A percentile compares a stretch with the other conserved stretches of the same genome.
phyloP scores from a whole-genome alignment of 2,797 vertebrate genomes.

The Periophthalmus magnuspinnatus region DNA sequence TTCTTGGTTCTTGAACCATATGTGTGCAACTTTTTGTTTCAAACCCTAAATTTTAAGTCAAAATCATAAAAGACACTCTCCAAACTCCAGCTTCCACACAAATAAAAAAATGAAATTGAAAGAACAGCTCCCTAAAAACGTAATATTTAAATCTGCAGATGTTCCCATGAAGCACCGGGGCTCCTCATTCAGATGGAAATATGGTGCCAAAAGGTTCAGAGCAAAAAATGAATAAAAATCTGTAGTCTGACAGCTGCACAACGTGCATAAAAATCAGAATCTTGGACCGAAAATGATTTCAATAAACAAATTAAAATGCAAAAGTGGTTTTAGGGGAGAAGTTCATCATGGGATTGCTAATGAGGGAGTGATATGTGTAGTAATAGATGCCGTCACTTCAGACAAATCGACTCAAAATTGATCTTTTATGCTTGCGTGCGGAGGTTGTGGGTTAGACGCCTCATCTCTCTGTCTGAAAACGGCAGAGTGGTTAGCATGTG shows the following conservation, averaged over 20 bases:
- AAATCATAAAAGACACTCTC: neutral
- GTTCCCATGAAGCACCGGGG: constrained; percentile 6
- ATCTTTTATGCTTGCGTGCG: no score
- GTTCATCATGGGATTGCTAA: neutral
- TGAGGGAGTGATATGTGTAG: neutral
- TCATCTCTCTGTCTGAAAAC: no score
- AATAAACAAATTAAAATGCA: constrained; percentile 6
- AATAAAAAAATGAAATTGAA: neutral
- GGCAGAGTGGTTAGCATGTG: neutral
- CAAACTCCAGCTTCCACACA: neutral
- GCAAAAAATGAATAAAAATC: neutral
- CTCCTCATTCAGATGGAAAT: constrained; percentile 7
- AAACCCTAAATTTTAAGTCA: neutral
- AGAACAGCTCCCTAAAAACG: neutral
- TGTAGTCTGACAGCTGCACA: neutral
- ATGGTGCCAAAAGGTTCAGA: neutral
- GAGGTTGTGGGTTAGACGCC: no score
- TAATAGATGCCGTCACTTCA: no score
- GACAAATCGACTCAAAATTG: no score
- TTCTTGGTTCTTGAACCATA: no score
- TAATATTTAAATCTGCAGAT: neutral
- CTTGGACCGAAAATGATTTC: neutral
- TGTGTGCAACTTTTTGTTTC: neutral
- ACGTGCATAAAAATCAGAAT: neutral
- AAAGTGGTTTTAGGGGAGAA: neutral